These are phyloP conservation scores for Aspidoscelis tigris DNA, from an alignment of 2,113 vertebrate species.

Conservation along the genomic window DNA sequence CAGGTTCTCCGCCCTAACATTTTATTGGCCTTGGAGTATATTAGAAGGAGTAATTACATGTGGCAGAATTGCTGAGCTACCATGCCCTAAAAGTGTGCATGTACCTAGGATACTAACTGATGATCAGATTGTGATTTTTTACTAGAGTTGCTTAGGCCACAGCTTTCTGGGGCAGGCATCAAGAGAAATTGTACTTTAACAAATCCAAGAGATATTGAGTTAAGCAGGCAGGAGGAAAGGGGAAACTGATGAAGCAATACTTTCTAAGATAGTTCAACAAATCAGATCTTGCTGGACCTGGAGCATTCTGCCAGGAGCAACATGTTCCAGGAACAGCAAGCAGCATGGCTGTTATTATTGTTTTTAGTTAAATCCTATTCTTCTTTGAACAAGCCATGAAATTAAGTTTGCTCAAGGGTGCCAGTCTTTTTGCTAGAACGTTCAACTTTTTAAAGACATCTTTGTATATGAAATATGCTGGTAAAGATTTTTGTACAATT, in stretches of 20 bases:
- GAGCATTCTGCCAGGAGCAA: background rate
- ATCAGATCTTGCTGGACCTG: background rate
- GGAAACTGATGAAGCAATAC: background rate
- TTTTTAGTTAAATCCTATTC: too few species aligned
- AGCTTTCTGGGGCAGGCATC: background rate
- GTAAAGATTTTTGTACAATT: too few species aligned
- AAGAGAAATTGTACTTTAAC: background rate
- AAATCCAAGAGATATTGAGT: background rate
- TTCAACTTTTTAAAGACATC: too few species aligned
- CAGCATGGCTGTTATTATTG: background rate
- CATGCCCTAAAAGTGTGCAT: too few species aligned
- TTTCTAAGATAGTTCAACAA: background rate
- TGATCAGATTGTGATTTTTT: background rate
- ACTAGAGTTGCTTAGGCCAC: background rate
- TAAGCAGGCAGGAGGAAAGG: background rate
- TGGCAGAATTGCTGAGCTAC: too few species aligned
- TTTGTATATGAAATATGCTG: too few species aligned
- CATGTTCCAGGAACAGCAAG: background rate
- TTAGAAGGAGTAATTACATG: too few species aligned
- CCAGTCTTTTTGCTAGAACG: too few species aligned
- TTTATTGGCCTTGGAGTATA: too few species aligned
- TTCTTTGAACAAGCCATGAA: too few species aligned
- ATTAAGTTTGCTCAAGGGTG: too few species aligned
- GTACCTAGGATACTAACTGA: background rate
- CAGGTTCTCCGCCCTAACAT: too few species aligned